These are phyloP conservation scores for Triplophysa yarkandensis DNA, from an alignment of 2,797 vertebrate genomes.

Conservation along the genomic window DNA sequence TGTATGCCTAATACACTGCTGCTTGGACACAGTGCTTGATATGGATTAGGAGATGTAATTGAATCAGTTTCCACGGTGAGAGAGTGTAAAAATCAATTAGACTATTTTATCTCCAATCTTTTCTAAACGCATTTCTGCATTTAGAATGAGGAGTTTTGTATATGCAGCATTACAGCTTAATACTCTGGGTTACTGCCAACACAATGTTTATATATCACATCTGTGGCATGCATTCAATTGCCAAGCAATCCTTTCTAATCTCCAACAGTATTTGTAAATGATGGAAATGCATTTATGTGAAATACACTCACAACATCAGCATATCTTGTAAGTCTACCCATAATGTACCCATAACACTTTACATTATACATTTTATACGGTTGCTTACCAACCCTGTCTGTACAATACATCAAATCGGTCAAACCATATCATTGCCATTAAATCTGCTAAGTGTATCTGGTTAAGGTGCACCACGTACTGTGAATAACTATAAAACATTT, in stretches of 20 bases:
- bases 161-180: neutral
- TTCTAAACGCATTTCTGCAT: neutral
- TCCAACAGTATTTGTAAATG: neutral
- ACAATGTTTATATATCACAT: conserved; percentile 3
- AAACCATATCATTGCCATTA: conserved; percentile 4
- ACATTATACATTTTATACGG: neutral
- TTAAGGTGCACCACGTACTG: conserved; percentile 7
- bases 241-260: neutral
- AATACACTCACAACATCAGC: neutral
- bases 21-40: conserved; percentile 4
- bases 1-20: neutral
- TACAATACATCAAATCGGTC: neutral
- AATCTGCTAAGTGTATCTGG: neutral
- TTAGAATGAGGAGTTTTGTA: neutral
- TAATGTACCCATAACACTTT: neutral
- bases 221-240: neutral
- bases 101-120: conserved; percentile 7
- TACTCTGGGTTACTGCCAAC: conserved; percentile 6
- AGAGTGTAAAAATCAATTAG: conserved; percentile 14
- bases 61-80: conserved; percentile 4
- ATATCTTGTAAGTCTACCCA: neutral
- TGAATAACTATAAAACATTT: neutral
- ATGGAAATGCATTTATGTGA: neutral
- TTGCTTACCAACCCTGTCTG: neutral
- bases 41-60: conserved; percentile 17